Percentiles rank a stretch among this genome's conserved stretches.
Conservation (phyloP, 2,888 invertebrate species). For the Phaedon cochleariae region DNA sequence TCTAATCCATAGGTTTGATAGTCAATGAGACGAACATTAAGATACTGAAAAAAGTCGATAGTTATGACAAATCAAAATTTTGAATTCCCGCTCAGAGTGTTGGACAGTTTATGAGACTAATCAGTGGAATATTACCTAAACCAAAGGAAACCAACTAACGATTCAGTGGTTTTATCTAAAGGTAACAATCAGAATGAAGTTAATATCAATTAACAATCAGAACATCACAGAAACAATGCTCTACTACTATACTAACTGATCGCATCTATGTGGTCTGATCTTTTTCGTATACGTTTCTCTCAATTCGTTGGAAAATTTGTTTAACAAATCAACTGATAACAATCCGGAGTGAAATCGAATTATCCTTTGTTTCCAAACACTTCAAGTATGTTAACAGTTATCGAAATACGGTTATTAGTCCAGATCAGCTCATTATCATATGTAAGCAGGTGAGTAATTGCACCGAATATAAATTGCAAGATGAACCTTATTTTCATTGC, state of each 20-base stretch:
- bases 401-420: slow-evolving; percentile 39
- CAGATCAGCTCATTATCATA: slow-evolving; percentile 30
- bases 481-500: neutral
- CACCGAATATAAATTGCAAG: slow-evolving; percentile 30
- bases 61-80: too few relatives aligned
- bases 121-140: too few relatives aligned
- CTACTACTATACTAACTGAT: too few relatives aligned
- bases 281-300: neutral
- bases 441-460: slow-evolving; percentile 29
- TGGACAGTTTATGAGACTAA: too few relatives aligned
- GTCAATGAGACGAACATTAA: too few relatives aligned
- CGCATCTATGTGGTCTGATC: neutral
- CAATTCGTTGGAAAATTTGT: slow-evolving; percentile 1
- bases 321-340: slow-evolving; percentile 12
- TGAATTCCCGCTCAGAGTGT: too few relatives aligned
- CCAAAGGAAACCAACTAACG: too few relatives aligned
- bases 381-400: slow-evolving; percentile 48
- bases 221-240: neutral
- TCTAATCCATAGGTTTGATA: too few relatives aligned
- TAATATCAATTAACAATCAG: neutral
- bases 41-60: too few relatives aligned
- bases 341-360: slow-evolving; percentile 21
- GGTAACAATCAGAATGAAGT: neutral
- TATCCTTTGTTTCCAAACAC: slow-evolving; percentile 39
- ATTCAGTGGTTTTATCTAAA: too few relatives aligned